Evolutionary conservation across 2,797 vertebrate species (phyloP).

Genomic region (Anisognathus igniventris): DNA sequence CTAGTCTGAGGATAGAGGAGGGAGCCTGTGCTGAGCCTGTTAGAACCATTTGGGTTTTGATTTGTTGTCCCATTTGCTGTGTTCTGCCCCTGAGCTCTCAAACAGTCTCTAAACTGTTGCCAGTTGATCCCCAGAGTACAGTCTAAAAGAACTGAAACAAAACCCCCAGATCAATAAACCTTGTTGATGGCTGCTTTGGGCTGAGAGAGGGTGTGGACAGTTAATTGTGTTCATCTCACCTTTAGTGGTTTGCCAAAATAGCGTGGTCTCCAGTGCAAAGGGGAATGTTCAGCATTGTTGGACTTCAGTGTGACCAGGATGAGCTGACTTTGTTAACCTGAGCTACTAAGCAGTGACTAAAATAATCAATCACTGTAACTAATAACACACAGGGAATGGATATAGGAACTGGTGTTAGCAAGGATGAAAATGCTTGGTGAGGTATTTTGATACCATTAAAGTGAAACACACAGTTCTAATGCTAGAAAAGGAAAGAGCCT

Average conservation of each 20-base stretch:
- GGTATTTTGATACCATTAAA: background rate
- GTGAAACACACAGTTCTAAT: background rate
- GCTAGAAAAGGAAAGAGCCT: background rate
- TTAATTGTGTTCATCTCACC: background rate
- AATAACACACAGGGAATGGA: background rate
- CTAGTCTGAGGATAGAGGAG: background rate
- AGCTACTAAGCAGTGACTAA: background rate
- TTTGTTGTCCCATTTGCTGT: background rate
- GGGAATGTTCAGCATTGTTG: background rate
- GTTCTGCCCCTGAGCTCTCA: background rate
- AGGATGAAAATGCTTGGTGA: background rate
- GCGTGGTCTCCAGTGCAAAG: background rate
- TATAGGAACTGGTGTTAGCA: background rate
- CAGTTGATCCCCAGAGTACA: background rate
- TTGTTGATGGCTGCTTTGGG: background rate
- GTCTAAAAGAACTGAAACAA: background rate
- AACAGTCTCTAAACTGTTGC: background rate
- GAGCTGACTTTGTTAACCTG: background rate
- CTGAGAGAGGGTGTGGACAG: background rate
- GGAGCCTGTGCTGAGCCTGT: background rate
- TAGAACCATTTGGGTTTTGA: background rate
- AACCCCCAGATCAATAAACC: background rate
- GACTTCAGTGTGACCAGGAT: background rate
- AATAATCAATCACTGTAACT: background rate
- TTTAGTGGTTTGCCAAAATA: background rate